Percentiles rank a stretch among this genome's conserved stretches.
phyloP scores from a whole-genome alignment of 2,888 invertebrate genomes.

The Apeira syringaria region DNA sequence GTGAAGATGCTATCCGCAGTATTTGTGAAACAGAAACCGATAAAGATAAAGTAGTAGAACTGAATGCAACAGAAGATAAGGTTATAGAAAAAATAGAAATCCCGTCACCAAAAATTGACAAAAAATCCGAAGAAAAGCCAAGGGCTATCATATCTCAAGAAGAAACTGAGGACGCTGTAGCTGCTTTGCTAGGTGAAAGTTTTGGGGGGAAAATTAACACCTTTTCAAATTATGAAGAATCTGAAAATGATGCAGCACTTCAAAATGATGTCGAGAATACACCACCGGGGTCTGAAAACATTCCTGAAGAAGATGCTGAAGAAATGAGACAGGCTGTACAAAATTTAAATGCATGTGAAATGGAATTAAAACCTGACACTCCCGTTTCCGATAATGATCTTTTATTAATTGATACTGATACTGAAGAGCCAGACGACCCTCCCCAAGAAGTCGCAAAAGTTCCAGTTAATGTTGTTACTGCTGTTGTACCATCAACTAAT shows the following conservation, averaged over 20 bases:
- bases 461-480: conserved; percentile 64
- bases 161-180: conserved; percentile 96
- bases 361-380: conserved; percentile 92
- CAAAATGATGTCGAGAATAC: conserved; percentile 73
- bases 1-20: conserved; percentile 92
- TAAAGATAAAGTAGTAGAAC: conserved; percentile 49
- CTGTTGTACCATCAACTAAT: conserved; percentile 52
- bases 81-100: conserved; percentile 56
- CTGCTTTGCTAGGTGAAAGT: conserved; percentile 93
- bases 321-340: conserved; percentile 94
- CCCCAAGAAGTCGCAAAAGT: conserved; percentile 67
- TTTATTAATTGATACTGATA: conserved; percentile 94
- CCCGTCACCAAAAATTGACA: conserved; percentile 67
- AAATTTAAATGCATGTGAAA: conserved; percentile 88
- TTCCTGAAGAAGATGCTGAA: conserved; percentile 89
- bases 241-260: conserved; percentile 62
- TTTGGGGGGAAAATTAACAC: conserved; percentile 86
- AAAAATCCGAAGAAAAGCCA: conserved; percentile 89
- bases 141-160: conserved; percentile 94
- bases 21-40: conserved; percentile 83
- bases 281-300: conserved; percentile 76
- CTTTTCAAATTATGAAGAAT: conserved; percentile 83
- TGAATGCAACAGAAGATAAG: conserved; percentile 54
- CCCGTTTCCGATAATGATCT: conserved; percentile 93
- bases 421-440: conserved; percentile 88